Evolutionary conservation across 2,888 invertebrate species (phyloP).

Genomic region (Parthenolecanium corni): DNA sequence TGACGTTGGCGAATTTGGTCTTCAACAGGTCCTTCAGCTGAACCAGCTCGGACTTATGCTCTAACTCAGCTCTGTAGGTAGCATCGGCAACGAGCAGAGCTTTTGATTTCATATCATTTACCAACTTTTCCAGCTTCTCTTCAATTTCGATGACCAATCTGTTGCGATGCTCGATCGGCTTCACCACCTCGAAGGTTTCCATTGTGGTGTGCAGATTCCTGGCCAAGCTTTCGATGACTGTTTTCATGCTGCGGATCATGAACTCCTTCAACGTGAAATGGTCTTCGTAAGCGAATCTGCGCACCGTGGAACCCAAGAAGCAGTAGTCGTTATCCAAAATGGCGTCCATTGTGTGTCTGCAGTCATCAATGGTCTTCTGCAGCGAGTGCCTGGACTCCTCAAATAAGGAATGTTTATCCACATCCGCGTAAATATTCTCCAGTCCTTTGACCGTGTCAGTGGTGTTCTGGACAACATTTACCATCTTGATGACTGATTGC

Average conservation of each 20-base stretch:
- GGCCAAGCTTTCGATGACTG: background rate
- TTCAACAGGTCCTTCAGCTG: background rate
- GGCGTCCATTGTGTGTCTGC: background rate
- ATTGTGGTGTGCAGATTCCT: background rate
- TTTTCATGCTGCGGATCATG: background rate
- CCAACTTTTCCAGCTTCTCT: background rate
- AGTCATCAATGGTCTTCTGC: background rate
- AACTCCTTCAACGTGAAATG: background rate
- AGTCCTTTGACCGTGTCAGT: conserved; percentile 2
- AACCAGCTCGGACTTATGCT: background rate
- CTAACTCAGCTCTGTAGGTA: background rate
- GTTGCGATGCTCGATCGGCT: background rate
- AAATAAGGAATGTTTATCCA: background rate
- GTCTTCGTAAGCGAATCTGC: background rate
- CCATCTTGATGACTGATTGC: background rate
- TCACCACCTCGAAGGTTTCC: background rate
- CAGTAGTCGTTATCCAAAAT: background rate
- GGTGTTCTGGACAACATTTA: background rate
- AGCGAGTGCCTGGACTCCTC: background rate
- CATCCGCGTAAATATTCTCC: background rate
- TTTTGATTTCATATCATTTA: background rate
- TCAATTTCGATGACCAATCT: background rate
- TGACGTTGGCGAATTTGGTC: conserved; percentile 10
- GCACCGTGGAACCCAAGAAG: conserved; percentile 5
- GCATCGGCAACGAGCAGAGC: background rate